These are phyloP conservation scores for Macroramphosus scolopax DNA, from an alignment of 2,797 vertebrate species.

Conservation along the genomic window DNA sequence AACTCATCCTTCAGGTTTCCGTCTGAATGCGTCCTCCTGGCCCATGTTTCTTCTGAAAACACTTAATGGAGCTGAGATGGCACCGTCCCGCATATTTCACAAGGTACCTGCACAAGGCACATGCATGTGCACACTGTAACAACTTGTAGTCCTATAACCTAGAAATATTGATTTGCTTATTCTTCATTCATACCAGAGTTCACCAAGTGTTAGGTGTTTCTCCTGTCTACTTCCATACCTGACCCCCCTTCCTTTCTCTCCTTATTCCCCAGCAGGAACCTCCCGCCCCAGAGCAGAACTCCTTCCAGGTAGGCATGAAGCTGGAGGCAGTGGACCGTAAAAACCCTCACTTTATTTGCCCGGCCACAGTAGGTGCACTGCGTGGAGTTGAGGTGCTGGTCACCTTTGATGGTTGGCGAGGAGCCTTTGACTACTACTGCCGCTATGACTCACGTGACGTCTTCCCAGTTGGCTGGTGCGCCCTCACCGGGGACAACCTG, in stretches of 20 bases:
- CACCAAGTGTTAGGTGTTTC: neutral
- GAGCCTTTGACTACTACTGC: slow-evolving; percentile 99
- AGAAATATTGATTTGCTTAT: neutral
- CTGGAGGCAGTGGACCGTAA: slow-evolving; percentile 99
- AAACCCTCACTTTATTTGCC: slow-evolving; percentile 99
- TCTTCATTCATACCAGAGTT: neutral
- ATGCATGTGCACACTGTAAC: slow-evolving; percentile 1
- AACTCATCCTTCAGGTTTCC: slow-evolving; percentile 82
- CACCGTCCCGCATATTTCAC: slow-evolving; percentile 95
- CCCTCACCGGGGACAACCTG: slow-evolving; percentile 96
- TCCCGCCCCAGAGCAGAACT: slow-evolving; percentile 92
- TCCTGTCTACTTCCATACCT: slow-evolving; percentile 4
- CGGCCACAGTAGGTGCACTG: slow-evolving; percentile 95
- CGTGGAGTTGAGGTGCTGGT: slow-evolving; percentile 96
- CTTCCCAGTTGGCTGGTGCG: slow-evolving; percentile 98
- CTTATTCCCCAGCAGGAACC: slow-evolving; percentile 86
- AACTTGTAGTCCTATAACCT: neutral
- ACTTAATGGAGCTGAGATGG: slow-evolving; percentile 98
- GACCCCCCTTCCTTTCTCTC: slow-evolving; percentile 17
- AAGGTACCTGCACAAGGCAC: slow-evolving; percentile 83
- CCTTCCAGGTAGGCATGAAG: slow-evolving; percentile 97
- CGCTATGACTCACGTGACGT: slow-evolving; percentile 98
- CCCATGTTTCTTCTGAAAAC: slow-evolving; percentile 99
- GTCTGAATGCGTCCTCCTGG: slow-evolving; percentile 98
- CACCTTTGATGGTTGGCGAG: slow-evolving; percentile 98